Evolutionary conservation across 2,888 invertebrate species (phyloP).

Genomic region (Euzophera pinguis): DNA sequence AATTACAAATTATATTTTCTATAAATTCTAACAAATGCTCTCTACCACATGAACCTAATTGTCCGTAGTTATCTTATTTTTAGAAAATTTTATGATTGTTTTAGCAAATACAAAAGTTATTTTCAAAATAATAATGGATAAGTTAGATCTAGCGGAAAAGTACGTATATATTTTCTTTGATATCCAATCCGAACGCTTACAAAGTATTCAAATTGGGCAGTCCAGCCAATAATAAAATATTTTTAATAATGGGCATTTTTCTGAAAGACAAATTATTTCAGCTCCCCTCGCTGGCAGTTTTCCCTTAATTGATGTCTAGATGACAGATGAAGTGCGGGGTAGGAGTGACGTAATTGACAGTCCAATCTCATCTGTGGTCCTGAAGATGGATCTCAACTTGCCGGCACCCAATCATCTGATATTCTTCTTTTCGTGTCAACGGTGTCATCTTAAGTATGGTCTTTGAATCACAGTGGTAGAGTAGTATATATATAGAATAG

Average conservation of each 20-base stretch:
- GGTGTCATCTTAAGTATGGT: background rate
- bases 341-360: slow-evolving; percentile 75
- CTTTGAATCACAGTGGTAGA: too few relatives aligned
- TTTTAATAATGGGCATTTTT: slow-evolving; percentile 30
- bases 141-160: background rate
- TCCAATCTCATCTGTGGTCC: slow-evolving; percentile 62
- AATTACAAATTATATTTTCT: too few relatives aligned
- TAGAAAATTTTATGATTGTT: too few relatives aligned
- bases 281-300: slow-evolving; percentile 55
- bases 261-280: slow-evolving; percentile 59
- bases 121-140: too few relatives aligned
- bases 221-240: slow-evolving; percentile 18
- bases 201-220: background rate
- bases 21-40: too few relatives aligned
- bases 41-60: too few relatives aligned
- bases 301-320: slow-evolving; percentile 73
- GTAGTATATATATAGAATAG: too few relatives aligned
- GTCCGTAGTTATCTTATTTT: too few relatives aligned
- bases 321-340: slow-evolving; percentile 70
- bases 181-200: slow-evolving; percentile 3
- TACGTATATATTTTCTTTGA: slow-evolving; percentile 8
- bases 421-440: too few relatives aligned
- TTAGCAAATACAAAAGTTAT: too few relatives aligned
- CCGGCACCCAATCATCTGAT: slow-evolving; percentile 3
- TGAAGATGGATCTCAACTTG: slow-evolving; percentile 48